Percentiles rank a stretch among this genome's conserved stretches.
Conservation (phyloP, 2,113 vertebrate species). For the Tachycineta bicolor region DNA sequence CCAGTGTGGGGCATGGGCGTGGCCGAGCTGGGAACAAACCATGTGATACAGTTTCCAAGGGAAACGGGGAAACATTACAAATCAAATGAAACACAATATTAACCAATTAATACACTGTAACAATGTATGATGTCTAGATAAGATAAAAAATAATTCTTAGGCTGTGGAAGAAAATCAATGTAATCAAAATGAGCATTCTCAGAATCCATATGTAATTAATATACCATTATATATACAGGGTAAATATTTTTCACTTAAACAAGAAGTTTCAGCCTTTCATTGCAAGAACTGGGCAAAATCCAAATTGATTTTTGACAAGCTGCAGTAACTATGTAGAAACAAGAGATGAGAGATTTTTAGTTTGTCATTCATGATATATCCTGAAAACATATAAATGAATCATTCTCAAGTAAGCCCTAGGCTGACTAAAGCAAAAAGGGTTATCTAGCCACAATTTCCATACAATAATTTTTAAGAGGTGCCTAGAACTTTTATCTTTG, state of each 20-base stretch:
- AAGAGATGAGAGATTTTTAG: background rate
- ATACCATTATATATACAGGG: background rate
- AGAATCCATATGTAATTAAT: background rate
- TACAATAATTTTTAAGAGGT: background rate
- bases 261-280: background rate
- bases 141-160: background rate
- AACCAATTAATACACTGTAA: too few relatives aligned
- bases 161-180: background rate
- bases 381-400: background rate
- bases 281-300: background rate
- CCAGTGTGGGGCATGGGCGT: too few relatives aligned
- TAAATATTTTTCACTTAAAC: background rate
- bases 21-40: too few relatives aligned
- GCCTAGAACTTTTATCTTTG: background rate
- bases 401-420: background rate
- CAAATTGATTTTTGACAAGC: conserved; percentile 33
- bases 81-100: too few relatives aligned
- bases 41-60: too few relatives aligned
- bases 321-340: background rate
- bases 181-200: background rate
- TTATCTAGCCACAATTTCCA: background rate
- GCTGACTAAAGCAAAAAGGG: background rate
- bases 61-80: too few relatives aligned
- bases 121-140: background rate
- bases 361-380: background rate